Base-by-base conservation (phyloP, 2,797 vertebrate species). In the Chelidonichthys spinosus region DNA sequence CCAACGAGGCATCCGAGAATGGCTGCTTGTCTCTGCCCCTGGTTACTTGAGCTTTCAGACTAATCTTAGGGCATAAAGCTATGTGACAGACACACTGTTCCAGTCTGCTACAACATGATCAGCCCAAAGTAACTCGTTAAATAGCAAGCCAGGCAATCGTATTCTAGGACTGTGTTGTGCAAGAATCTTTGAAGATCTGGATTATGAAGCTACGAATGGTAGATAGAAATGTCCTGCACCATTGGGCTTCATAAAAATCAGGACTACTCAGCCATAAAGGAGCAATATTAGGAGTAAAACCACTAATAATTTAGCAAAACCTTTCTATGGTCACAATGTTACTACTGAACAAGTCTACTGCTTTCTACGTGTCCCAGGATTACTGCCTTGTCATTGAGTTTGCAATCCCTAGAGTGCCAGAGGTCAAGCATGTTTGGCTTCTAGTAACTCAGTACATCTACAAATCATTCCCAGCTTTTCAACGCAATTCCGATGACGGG, bases 41-140 rank as follows among this genome's bases (percentile, higher is more conserved):
- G 88, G 90, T 86, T 89, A 92, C 83, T 84, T 91, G 84, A 93
- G 89, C 87, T 85, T 86, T 87, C 71, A 60, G 55, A 83, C 91
- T 94, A 91, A 95, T 92, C 89, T 91, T 87, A 89, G 88, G 84
- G 78, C 73, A 81, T 75, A 75, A 79, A 85, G 85, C 84, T 82
- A 92, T 90, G 90, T 78, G 86, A 89, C 85, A 81, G 89, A 83
- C 60, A 74, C 83, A 69, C 71, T 72, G 71, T 81, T 86, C 83
- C 81, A 72, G 67, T 72, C 70, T 55, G 77, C 77, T 73, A 76
- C 63, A 90, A 88, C 85, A 84, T 61, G 89, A 91, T 85, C 84
- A 69, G 71, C 37, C 71, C 37, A 81, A 81, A 84, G 82, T 88
- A 89, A 88, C 87, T 86, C 56, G 56, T 54, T 78, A 84, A 90